Evolutionary conservation across 1,140 invertebrate species (phyloP).

Genomic region (Dryas iulia): DNA sequence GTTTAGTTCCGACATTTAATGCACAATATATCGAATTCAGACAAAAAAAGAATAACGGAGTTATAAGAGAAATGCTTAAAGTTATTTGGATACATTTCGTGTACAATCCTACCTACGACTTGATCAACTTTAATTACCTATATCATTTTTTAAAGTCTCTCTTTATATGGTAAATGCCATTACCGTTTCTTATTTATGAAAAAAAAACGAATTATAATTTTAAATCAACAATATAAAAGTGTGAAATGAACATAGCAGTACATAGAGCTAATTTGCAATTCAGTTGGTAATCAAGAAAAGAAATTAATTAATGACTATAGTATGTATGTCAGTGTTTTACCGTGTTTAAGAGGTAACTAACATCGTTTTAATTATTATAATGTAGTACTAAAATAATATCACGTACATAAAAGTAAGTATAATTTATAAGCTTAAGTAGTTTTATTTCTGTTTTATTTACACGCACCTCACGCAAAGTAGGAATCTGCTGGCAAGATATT

Average conservation of each 20-base stretch:
- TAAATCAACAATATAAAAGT: background rate
- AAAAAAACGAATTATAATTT: background rate
- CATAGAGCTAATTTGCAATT: conserved; percentile 23
- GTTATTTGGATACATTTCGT: too few relatives aligned
- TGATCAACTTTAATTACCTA: too few relatives aligned
- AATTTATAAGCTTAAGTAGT: background rate
- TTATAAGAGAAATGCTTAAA: too few relatives aligned
- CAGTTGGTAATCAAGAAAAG: conserved; percentile 13
- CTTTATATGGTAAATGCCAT: background rate
- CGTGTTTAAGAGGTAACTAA: conserved; percentile 35
- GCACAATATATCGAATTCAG: too few relatives aligned
- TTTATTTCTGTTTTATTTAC: background rate
- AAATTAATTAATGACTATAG: conserved; percentile 28
- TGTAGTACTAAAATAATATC: conserved; percentile 14
- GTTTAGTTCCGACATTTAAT: too few relatives aligned
- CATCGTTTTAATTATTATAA: conserved; percentile 27
- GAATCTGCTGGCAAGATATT: too few relatives aligned
- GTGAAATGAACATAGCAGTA: conserved; percentile 20
- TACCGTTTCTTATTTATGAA: background rate
- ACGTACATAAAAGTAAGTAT: conserved; percentile 5
- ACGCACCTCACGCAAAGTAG: too few relatives aligned
- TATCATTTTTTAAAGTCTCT: too few relatives aligned
- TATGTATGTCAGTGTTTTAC: conserved; percentile 38
- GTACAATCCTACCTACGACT: too few relatives aligned
- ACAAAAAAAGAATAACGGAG: too few relatives aligned